Evolutionary conservation across 2,888 invertebrate genomes (phyloP), one percentile per base, ranked within the genome.

Genomic region (Leptarthrus brevirostris): DNA sequence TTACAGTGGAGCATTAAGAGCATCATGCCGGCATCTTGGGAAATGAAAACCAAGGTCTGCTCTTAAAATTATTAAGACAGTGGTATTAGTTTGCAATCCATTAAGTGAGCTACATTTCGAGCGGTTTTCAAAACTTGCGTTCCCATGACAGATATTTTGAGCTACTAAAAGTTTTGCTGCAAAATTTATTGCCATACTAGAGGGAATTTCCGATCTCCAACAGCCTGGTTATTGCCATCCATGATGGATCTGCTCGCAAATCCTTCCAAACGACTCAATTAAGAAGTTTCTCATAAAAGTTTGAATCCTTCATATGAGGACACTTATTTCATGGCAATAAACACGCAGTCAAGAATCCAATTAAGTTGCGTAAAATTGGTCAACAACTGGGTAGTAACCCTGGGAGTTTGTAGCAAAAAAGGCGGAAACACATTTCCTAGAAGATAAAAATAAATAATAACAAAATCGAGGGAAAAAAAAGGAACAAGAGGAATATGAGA

Each of bases 321-420:
- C 44, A n/a, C n/a, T 44, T 44, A 44, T 44, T 44, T 44, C n/a
- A 44, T 44, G 44, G 44, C 44, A 44, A 44, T 44, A 44, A 44
- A 16, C 16, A 44, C 44, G 44, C 16, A 14, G 44, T 14, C 44
- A 44, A 44, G 44, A n/a, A 44, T 44, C 8, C 44, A 44, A 44
- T 44, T 44, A 44, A 44, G 44, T 44, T 44, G 4, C 44, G 44
- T 44, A 44, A 44, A 44, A 44, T 44, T 44, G 16, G 44, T 44
- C 44, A 44, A 44, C 44, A 44, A 44, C 44, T 44, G 12, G 30
- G 30, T 6, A 30, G 8, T 30, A 30, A 30, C 30, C 30, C 8
- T 6, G n/a, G n/a, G n/a, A n/a, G n/a, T n/a, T n/a, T 30, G 30
- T 30, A 30, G 4, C n/a, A 8, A 30, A 30, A 30, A 30, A 6